Percentiles rank a stretch among this genome's conserved stretches.
phyloP scores from a whole-genome alignment of 2,113 vertebrate species.

The Zosterops pallidus region DNA sequence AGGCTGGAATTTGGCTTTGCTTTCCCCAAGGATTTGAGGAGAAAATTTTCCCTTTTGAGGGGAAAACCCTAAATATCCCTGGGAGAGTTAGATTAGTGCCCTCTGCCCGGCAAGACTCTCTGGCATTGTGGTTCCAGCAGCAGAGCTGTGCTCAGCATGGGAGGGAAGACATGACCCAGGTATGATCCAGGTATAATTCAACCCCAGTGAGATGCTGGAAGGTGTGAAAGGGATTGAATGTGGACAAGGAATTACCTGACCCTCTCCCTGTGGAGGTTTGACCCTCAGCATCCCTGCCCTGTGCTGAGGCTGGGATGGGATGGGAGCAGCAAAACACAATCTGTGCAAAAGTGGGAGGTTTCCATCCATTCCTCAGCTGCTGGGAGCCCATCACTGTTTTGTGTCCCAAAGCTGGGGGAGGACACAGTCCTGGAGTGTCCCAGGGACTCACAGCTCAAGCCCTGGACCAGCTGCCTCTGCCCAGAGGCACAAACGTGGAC shows the following conservation, averaged over 20 bases:
- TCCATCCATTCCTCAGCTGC: background rate
- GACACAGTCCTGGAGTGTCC: background rate
- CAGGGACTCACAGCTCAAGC: background rate
- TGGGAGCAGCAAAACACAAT: background rate
- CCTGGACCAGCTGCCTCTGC: background rate
- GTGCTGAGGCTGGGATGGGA: background rate
- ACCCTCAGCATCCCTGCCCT: background rate
- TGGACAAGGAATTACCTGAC: background rate
- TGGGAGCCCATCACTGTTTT: background rate
- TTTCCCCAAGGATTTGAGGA: background rate
- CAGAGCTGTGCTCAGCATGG: background rate
- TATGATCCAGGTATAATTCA: rapidly evolving
- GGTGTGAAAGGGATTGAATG: background rate
- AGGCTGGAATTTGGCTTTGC: background rate
- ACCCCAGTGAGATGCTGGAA: rapidly evolving
- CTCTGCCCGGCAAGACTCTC: background rate
- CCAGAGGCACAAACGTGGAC: background rate
- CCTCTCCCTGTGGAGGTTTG: too few relatives aligned
- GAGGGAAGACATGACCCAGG: rapidly evolving
- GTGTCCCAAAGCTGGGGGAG: background rate
- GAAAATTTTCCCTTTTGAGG: background rate
- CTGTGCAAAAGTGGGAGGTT: background rate
- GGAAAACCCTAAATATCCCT: background rate
- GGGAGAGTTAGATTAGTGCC: background rate
- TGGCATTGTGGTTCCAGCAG: rapidly evolving